Conservation (phyloP, 2,888 invertebrate genomes). For the Synanthedon tipuliformis region DNA sequence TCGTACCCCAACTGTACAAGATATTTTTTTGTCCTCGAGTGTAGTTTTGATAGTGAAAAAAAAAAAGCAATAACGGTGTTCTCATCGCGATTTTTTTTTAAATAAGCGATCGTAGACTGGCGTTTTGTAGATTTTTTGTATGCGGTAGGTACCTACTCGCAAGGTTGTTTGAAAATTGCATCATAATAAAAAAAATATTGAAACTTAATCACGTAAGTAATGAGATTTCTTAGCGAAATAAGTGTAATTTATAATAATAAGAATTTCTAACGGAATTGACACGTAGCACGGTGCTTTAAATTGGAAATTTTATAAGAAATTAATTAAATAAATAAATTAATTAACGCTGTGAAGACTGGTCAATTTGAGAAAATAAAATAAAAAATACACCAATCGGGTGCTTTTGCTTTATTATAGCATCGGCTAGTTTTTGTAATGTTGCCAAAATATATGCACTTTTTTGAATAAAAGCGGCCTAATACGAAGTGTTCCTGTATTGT, state of each 20-base stretch:
- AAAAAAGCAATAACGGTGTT: too few relatives aligned
- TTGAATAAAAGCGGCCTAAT: constrained; percentile 9
- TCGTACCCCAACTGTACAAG: too few relatives aligned
- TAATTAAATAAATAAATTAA: background rate
- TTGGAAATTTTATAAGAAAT: constrained; percentile 1
- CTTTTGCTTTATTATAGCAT: background rate
- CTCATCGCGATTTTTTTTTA: too few relatives aligned
- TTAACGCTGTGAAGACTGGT: constrained; percentile 2
- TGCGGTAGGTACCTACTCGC: too few relatives aligned
- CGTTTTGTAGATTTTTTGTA: too few relatives aligned
- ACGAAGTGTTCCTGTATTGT: constrained; percentile 6
- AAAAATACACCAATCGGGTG: background rate
- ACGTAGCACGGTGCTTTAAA: constrained; percentile 4
- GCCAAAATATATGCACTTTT: background rate
- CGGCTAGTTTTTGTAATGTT: background rate
- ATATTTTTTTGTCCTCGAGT: too few relatives aligned
- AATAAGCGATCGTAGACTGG: too few relatives aligned
- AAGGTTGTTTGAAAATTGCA: too few relatives aligned
- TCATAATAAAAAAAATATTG: too few relatives aligned
- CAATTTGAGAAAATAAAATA: background rate
- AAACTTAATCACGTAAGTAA: too few relatives aligned
- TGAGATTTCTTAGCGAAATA: background rate
- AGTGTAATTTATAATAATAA: background rate
- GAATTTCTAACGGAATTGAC: background rate
- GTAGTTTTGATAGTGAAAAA: too few relatives aligned